These are phyloP conservation scores for Hermetia illucens DNA, from an alignment of 1,140 invertebrate genomes.

Conservation along the genomic window DNA sequence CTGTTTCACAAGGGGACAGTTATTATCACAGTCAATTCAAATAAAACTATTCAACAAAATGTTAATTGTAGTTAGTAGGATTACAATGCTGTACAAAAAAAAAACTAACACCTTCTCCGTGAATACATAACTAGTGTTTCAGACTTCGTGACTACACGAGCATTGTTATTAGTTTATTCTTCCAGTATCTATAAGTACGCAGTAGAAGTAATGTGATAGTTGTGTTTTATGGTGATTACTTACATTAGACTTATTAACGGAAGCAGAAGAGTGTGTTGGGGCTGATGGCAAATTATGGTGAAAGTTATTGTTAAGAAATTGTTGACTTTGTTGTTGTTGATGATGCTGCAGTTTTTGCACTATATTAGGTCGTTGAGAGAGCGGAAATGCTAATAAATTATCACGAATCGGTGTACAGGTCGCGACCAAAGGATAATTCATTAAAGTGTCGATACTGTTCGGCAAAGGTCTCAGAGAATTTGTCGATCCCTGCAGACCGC, in stretches of 20 bases:
- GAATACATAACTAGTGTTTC: too few relatives aligned
- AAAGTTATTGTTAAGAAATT: too few relatives aligned
- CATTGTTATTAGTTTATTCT: too few relatives aligned
- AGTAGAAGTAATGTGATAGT: not conserved
- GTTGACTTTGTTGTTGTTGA: constrained; percentile 19
- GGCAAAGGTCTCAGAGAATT: constrained; percentile 15
- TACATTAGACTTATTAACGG: constrained; percentile 3
- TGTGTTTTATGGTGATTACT: constrained; percentile 4
- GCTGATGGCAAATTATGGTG: constrained; percentile 9
- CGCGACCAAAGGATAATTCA: constrained; percentile 30
- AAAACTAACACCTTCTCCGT: too few relatives aligned
- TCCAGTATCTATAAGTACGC: too few relatives aligned
- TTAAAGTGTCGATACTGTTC: constrained; percentile 26
- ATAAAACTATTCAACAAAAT: too few relatives aligned
- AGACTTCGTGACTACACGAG: too few relatives aligned
- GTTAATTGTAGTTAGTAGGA: too few relatives aligned
- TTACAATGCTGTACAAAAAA: too few relatives aligned
- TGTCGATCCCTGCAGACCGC: too few relatives aligned
- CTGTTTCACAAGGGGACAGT: too few relatives aligned
- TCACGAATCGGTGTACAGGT: constrained; percentile 26
- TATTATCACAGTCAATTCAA: too few relatives aligned
- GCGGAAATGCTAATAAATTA: constrained; percentile 26
- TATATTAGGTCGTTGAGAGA: constrained; percentile 38
- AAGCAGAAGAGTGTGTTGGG: constrained; percentile 6
- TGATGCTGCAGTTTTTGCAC: constrained; percentile 33